Base-by-base conservation (phyloP, 2,113 vertebrate genomes). In the Cnemophilus loriae region DNA sequence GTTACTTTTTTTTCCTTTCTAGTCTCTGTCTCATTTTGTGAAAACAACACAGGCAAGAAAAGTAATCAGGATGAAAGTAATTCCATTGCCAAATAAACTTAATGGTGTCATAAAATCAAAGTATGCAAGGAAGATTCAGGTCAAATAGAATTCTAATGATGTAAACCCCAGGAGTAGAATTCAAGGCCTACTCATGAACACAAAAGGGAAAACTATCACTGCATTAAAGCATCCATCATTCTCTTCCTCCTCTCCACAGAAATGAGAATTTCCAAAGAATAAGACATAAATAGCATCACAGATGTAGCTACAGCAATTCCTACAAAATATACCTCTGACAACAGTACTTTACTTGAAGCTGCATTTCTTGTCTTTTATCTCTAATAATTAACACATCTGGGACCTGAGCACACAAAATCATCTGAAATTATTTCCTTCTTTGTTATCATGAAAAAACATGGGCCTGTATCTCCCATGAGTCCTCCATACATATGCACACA, bases 61-160 rank as follows among this genome's bases (percentile, higher is more conserved):
- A 92, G 37, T 85, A 83, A 95, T 85, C 56, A 84, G 26, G 27
- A 81, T 50, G 33, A 94, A 93, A 86, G 52, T 74, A 95, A 69
- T 53, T 76, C 78, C 63, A 65, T 42, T 90, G 68, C 42, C 42
- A 90, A 86, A 89, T 69, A 90, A 94, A 61, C 32, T 57, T 87
- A 69, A 68, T 78, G 19, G 24, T 74, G 39, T 74, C 74, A 35
- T 65, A 84, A 89, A 96, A 95, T 55, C 77, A 68, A 87, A 91
- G 27, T 47, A 50, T 11, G 24, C 56, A 84, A 69, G 50, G 59
- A 88, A 92, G 74, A 95, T 70, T 84, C 83, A 90, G 83, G 61
- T 87, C 28, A 85, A 93, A 61, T 61, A 39, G 65, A 82, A 87
- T 61, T 55, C 69, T 56, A 73, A 85, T 60, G 35, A 91, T 65